Evolutionary conservation across 2,888 invertebrate species (phyloP).

Genomic region (Orthosia cruda): DNA sequence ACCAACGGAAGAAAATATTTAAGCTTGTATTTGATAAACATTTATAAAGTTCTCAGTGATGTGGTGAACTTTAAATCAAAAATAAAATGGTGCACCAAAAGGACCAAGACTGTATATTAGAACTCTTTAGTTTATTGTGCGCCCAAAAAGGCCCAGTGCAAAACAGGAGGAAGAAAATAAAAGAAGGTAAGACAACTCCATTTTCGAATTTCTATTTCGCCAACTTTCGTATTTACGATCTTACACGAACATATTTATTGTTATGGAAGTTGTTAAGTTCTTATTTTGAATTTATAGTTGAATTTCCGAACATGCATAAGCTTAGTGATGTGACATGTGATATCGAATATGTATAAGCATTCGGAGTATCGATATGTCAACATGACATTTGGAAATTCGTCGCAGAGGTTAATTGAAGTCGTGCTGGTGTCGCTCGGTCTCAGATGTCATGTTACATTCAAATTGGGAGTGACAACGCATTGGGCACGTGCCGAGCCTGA

Average conservation of each 20-base stretch:
- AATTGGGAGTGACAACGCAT: conserved; percentile 60
- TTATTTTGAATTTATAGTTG: conserved; percentile 56
- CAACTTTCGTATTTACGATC: conserved; percentile 55
- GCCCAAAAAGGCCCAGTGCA: conserved; percentile 77
- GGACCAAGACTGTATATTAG: conserved; percentile 83
- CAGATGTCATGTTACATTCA: conserved; percentile 65
- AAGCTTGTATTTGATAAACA: not conserved
- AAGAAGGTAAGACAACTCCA: conserved; percentile 77
- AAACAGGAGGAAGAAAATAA: conserved; percentile 69
- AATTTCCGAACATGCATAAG: conserved; percentile 29
- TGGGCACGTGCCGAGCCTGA: conserved; percentile 38
- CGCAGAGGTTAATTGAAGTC: conserved; percentile 65
- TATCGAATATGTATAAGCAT: conserved; percentile 25
- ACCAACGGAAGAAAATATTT: not conserved
- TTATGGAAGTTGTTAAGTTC: conserved; percentile 54
- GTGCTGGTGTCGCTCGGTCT: conserved; percentile 58
- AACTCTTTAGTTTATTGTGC: conserved; percentile 82
- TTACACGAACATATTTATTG: conserved; percentile 48
- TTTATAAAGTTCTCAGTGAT: not conserved
- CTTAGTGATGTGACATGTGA: conserved; percentile 44
- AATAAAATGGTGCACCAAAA: conserved; percentile 82
- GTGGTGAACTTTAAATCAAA: not conserved
- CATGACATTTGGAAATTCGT: conserved; percentile 50
- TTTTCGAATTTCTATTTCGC: conserved; percentile 54
- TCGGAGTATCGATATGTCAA: conserved; percentile 25